phyloP scores from a whole-genome alignment of 2,888 invertebrate genomes.

The Standfussiana lucernea region DNA sequence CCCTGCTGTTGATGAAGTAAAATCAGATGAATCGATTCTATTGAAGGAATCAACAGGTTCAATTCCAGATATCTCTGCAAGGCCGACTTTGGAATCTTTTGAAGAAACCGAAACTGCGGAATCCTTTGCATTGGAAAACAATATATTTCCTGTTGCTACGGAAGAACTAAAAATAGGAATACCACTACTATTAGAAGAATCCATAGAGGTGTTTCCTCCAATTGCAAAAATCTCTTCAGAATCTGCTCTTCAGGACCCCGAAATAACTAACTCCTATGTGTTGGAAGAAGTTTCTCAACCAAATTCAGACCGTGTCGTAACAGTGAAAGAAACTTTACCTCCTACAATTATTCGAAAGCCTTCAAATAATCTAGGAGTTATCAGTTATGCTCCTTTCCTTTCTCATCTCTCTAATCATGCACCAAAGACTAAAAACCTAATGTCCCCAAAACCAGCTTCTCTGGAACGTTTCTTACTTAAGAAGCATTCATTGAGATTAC shows the following conservation, averaged over 20 bases:
- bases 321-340: slow-evolving; percentile 4
- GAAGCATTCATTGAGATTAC: slow-evolving; percentile 16
- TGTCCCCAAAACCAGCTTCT: slow-evolving; percentile 17
- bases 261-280: slow-evolving; percentile 3
- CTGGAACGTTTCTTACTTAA: slow-evolving; percentile 18
- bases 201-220: slow-evolving; percentile 5
- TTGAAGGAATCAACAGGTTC: not conserved
- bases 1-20: not conserved
- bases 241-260: not conserved
- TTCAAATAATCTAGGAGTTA: slow-evolving; percentile 4
- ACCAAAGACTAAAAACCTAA: slow-evolving; percentile 4
- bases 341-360: slow-evolving; percentile 8
- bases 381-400: slow-evolving; percentile 28
- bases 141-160: not conserved
- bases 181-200: slow-evolving; percentile 24
- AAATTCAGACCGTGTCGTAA: not conserved
- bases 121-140: slow-evolving; percentile 16
- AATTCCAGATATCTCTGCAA: slow-evolving; percentile 12
- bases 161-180: slow-evolving; percentile 23
- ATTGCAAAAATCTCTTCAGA: not conserved
- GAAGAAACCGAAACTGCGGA: not conserved
- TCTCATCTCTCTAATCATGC: slow-evolving; percentile 13
- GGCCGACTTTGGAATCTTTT: not conserved
- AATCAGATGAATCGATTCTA: slow-evolving; percentile 6
- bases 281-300: slow-evolving; percentile 18